Percentiles rank a stretch among this genome's conserved stretches.
These are phyloP conservation scores for Dolomedes plantarius DNA, from an alignment of 2,888 invertebrate genomes.

Conservation along the genomic window DNA sequence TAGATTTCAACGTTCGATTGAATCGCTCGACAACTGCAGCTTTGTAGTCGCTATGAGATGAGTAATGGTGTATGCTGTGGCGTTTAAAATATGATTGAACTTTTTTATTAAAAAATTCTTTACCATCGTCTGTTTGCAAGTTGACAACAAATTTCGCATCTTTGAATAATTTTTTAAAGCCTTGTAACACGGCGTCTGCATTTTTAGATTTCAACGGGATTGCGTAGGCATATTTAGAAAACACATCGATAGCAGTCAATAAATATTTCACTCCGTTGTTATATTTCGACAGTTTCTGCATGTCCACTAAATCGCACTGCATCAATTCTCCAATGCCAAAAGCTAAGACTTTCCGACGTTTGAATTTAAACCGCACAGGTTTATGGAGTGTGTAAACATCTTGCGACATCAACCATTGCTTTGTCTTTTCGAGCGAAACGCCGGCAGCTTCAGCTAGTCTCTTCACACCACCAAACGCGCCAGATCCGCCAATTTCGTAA, in stretches of 20 bases:
- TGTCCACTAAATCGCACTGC: constrained; percentile 18
- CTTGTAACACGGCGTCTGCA: background rate
- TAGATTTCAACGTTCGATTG: constrained; percentile 75
- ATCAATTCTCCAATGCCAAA: constrained; percentile 13
- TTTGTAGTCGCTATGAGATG: constrained; percentile 74
- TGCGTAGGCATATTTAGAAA: background rate
- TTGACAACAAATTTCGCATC: background rate
- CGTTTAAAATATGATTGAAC: background rate
- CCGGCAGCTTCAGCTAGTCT: background rate
- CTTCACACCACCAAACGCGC: background rate
- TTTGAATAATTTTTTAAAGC: background rate
- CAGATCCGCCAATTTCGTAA: background rate
- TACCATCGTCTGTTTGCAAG: background rate
- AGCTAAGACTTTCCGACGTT: background rate
- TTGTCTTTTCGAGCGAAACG: background rate
- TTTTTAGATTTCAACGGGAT: background rate
- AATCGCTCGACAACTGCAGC: constrained; percentile 75
- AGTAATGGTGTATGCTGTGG: constrained; percentile 7
- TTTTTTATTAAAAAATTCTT: constrained; percentile 11
- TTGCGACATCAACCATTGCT: background rate
- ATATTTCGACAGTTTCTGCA: background rate
- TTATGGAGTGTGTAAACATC: constrained; percentile 24
- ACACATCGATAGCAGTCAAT: constrained; percentile 23
- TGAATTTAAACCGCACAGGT: background rate
- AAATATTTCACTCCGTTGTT: constrained; percentile 20